A percentile compares a stretch with the other conserved stretches of the same genome.
These are phyloP conservation scores for Hartigia nigra DNA, from an alignment of 2,888 invertebrate species.

Conservation along the genomic window DNA sequence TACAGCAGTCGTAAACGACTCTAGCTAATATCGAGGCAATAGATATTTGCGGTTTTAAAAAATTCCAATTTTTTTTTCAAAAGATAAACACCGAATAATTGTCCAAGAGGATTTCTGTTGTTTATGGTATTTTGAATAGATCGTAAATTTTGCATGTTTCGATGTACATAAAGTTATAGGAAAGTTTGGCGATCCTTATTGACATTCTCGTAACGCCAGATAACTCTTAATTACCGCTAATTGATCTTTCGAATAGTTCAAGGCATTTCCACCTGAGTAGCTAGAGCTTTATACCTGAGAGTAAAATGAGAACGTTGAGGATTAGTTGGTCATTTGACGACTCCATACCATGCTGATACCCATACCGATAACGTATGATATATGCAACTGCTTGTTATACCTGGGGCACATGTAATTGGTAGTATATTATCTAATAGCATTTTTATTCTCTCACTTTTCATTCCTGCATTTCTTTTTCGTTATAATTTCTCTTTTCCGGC, in stretches of 20 bases:
- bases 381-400: background rate
- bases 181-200: background rate
- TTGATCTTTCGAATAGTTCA: background rate
- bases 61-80: background rate
- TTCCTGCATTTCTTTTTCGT: background rate
- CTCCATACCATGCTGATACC: background rate
- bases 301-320: background rate
- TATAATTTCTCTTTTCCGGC: no score
- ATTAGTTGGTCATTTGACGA: background rate
- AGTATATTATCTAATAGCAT: background rate
- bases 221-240: background rate
- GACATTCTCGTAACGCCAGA: background rate
- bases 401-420: background rate
- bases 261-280: background rate
- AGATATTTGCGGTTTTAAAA: background rate
- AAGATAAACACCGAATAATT: no score
- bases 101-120: no score
- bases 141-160: background rate
- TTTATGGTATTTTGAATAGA: no score
- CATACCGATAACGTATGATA: background rate
- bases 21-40: background rate
- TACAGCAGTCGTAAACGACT: background rate
- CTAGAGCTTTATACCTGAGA: background rate
- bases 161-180: background rate
- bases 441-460: background rate